Percentiles rank a stretch among this genome's conserved stretches.
phyloP scores from a whole-genome alignment of 1,140 invertebrate species.

The Camponotus vicinus region DNA sequence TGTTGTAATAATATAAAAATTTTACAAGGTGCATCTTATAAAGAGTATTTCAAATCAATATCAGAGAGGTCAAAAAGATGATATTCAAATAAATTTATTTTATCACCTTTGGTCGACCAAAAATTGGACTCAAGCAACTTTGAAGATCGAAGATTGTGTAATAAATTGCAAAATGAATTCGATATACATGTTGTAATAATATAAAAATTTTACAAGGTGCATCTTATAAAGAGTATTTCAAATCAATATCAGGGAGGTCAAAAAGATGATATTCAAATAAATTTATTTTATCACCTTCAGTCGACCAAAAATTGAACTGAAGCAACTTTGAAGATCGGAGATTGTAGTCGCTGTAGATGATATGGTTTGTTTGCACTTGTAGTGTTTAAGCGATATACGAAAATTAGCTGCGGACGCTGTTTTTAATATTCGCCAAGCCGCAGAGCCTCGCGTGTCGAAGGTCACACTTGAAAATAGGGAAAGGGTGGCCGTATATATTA shows the following conservation, averaged over 20 bases:
- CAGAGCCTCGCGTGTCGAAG: slow-evolving; percentile 75
- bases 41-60: neutral
- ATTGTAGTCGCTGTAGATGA: too few species aligned
- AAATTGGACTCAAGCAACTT: neutral
- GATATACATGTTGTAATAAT: too few species aligned
- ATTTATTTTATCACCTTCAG: neutral
- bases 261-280: too few species aligned
- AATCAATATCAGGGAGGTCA: neutral
- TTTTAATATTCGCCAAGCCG: slow-evolving; percentile 23
- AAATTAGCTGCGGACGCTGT: neutral
- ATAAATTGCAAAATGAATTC: too few species aligned
- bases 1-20: too few species aligned
- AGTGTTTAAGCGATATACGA: neutral
- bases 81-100: neutral
- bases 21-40: too few species aligned
- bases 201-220: too few species aligned
- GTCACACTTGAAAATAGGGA: slow-evolving; percentile 21
- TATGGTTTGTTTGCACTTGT: neutral
- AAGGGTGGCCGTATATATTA: neutral
- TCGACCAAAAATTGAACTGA: neutral
- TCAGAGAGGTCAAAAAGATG: neutral
- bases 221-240: neutral
- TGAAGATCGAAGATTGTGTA: neutral
- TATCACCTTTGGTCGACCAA: neutral
- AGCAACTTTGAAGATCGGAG: neutral